These are phyloP conservation scores for Tokudaia tokunoshimensis DNA, from an alignment of 2,797 vertebrate species.

Conservation along the genomic window DNA sequence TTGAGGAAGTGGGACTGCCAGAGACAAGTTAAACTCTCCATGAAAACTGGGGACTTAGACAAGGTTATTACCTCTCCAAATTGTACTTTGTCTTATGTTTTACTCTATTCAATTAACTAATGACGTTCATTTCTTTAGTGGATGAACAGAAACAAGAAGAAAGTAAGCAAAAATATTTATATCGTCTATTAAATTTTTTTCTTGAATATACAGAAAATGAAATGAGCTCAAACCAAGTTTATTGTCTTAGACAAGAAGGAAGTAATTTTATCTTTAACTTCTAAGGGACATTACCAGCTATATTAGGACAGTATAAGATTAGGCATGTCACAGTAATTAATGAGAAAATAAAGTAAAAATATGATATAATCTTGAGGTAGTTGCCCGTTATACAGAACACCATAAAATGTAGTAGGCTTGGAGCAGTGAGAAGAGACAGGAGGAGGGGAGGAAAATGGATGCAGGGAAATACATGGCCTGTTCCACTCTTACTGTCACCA, in stretches of 20 bases:
- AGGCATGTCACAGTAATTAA: neutral
- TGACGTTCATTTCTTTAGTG: neutral
- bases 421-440: neutral
- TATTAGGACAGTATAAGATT: neutral
- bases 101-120: neutral
- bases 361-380: neutral
- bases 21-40: neutral
- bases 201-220: neutral
- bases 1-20: slow-evolving; percentile 7
- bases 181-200: neutral
- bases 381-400: neutral
- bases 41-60: neutral
- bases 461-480: fast-evolving
- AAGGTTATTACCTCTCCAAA: neutral
- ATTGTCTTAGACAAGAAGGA: neutral
- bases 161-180: neutral
- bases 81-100: slow-evolving; percentile 42
- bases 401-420: neutral
- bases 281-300: neutral
- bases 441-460: neutral
- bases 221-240: slow-evolving; percentile 3
- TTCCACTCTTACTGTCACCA: neutral
- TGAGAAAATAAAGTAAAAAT: neutral
- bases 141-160: neutral
- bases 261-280: slow-evolving; percentile 53